Base-by-base conservation (phyloP, 1,140 invertebrate species). In the Apocrypta bakeri region DNA sequence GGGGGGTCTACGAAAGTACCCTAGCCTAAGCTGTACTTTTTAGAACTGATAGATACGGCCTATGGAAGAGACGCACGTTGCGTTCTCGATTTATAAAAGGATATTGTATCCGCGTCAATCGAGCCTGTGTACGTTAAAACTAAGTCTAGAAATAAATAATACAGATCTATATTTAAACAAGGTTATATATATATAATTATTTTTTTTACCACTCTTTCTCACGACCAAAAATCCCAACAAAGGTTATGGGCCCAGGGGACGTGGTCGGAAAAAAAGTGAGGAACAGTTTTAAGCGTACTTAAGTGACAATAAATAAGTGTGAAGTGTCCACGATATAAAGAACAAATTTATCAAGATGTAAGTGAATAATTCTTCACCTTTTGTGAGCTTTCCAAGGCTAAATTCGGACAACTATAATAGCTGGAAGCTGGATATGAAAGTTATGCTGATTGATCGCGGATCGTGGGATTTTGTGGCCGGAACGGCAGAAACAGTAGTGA, bases 381-480 rank as follows among this genome's bases (percentile, higher is more conserved):
- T 66, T 66, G 9, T 4, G 1, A 25, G 27, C 12, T 66, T 66
- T 29, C 8, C 25, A 6, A 66, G n/a, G 11, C 12, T 66, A 66
- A 66, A 66, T 66, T 17, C 63, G n/a, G 63, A 66, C 11, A 66
- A 66, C 27, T 66, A 66, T 21, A 27, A 7, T 66, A 66, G 63
- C 63, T 66, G 63, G 63, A 66, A 66, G 25, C 17, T 66, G 12
- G 63, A 66, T 9, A 66, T 66, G 63, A 66, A 66, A 66, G 63
- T 66, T 29, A 6, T 27, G n/a, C 12, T 66, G 3, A 29, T 66
- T 17, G 63, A 66, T 1, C 8, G 25, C 8, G 63, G 63, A 29
- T 66, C 63, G 12, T 71, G 68, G 68, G 68, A 71, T 1, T 71
- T 71, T 17, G 17, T 71, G 21, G 68, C 27, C 21, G 68, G 29